These are phyloP conservation scores for Myrmophylax atrothorax DNA, from an alignment of 2,113 vertebrate genomes.

Conservation along the genomic window DNA sequence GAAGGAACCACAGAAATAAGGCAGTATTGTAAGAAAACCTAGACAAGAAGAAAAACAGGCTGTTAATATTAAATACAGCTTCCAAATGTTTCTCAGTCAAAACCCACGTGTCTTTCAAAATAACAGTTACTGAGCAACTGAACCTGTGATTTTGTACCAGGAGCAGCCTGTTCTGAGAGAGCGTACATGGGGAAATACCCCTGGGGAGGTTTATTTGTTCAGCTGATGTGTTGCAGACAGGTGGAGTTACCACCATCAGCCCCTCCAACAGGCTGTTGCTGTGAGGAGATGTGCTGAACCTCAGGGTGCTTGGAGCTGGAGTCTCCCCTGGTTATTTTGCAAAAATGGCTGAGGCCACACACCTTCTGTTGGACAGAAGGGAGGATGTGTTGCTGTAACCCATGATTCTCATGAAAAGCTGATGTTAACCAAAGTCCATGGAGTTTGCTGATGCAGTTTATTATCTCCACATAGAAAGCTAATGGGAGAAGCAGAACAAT, in stretches of 20 bases:
- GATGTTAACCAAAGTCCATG: fast-evolving
- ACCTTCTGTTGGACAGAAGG: background rate
- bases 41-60: background rate
- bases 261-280: background rate
- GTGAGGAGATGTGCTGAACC: background rate
- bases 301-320: fast-evolving
- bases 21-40: background rate
- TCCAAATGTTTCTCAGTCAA: background rate
- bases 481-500: background rate
- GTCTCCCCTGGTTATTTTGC: background rate
- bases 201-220: background rate
- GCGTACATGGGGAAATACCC: fast-evolving
- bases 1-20: slow-evolving; percentile 33
- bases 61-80: background rate
- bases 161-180: background rate
- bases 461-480: background rate
- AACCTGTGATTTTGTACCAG: background rate
- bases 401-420: background rate
- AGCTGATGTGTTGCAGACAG: background rate
- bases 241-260: background rate
- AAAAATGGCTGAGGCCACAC: background rate
- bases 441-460: background rate
- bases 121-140: background rate
- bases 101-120: background rate
- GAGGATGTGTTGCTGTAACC: background rate